A percentile compares a stretch with the other conserved stretches of the same genome.
Conservation (phyloP, 2,888 invertebrate species). For the Dryadula phaetusa region DNA sequence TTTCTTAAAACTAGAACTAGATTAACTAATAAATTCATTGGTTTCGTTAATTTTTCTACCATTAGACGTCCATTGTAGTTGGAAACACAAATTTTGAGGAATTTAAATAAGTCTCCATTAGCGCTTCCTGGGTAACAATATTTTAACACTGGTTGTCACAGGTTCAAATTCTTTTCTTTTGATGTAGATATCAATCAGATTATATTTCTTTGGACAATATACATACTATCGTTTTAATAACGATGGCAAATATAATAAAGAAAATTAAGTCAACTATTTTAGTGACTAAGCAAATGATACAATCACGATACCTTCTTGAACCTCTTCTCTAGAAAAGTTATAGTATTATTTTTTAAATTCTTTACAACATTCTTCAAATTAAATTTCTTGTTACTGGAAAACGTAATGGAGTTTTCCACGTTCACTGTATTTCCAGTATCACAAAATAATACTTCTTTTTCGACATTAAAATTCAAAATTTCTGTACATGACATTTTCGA, state of each 20-base stretch:
- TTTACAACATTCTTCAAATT: slow-evolving; percentile 12
- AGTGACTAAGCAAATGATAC: background rate
- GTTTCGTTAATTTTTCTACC: background rate
- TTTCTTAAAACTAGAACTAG: slow-evolving; percentile 8
- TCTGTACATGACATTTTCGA: background rate
- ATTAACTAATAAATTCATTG: slow-evolving; percentile 16
- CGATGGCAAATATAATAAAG: too few relatives aligned
- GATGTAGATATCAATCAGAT: too few relatives aligned
- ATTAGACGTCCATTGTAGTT: background rate
- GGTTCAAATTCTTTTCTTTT: background rate
- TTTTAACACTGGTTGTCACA: background rate
- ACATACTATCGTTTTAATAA: too few relatives aligned
- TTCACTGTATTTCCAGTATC: background rate
- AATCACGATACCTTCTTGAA: background rate
- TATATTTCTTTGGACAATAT: too few relatives aligned
- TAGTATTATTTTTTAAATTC: background rate
- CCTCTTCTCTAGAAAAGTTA: slow-evolving; percentile 12
- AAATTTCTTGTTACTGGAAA: background rate
- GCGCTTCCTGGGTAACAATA: background rate
- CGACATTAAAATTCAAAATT: background rate
- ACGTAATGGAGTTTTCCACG: background rate
- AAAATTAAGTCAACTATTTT: background rate
- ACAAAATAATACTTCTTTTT: background rate
- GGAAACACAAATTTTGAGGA: background rate
- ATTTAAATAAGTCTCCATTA: background rate